phyloP scores from a whole-genome alignment of 2,113 vertebrate genomes.

The Heloderma charlesbogerti region DNA sequence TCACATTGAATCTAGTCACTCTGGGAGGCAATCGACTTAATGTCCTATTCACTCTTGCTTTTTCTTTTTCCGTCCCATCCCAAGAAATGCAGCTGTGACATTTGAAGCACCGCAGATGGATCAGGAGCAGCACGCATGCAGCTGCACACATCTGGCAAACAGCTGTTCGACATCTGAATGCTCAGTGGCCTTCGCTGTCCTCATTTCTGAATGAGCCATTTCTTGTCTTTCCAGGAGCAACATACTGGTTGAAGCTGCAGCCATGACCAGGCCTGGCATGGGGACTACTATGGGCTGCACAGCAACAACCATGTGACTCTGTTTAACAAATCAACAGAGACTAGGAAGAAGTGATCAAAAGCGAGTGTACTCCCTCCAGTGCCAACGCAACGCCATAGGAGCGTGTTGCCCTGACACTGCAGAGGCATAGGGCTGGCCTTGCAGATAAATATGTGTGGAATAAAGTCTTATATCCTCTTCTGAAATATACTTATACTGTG shows the following conservation, averaged over 20 bases:
- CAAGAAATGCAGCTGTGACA: background rate
- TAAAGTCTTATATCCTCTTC: conserved; percentile 43
- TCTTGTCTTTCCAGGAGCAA: background rate
- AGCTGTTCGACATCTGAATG: conserved; percentile 40
- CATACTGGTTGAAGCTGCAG: background rate
- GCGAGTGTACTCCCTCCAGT: background rate
- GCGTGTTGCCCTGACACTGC: background rate
- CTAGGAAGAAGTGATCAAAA: too few species aligned
- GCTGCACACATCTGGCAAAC: conserved; percentile 56
- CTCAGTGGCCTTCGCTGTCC: background rate
- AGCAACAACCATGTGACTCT: too few species aligned
- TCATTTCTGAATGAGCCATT: background rate
- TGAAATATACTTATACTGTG: conserved; percentile 1
- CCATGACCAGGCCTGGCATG: too few species aligned
- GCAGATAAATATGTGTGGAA: background rate
- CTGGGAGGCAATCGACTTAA: background rate
- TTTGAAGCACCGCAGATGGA: rapidly evolving
- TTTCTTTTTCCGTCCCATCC: conserved; percentile 45
- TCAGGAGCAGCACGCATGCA: conserved; percentile 32
- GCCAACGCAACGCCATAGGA: background rate
- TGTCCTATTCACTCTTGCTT: conserved; percentile 30
- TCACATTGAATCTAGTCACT: background rate
- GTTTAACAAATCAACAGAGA: too few species aligned
- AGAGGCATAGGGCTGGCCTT: background rate
- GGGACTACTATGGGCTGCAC: too few species aligned